These are phyloP conservation scores for Copsychus sechellarum DNA, from an alignment of 2,113 vertebrate genomes.

Conservation along the genomic window DNA sequence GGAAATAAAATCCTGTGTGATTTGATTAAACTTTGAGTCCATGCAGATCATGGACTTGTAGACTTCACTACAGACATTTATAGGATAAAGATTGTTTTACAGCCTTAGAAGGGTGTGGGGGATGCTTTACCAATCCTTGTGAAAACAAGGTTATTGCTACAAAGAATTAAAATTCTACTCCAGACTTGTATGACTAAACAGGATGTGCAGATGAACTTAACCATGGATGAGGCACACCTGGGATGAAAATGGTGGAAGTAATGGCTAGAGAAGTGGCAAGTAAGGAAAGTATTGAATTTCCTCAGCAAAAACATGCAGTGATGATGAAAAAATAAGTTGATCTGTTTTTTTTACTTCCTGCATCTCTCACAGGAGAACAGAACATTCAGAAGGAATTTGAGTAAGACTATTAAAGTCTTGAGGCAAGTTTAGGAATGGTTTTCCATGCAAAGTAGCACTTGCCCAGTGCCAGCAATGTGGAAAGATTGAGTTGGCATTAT, in stretches of 20 bases:
- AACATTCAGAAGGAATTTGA: background rate
- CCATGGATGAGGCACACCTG: accelerated
- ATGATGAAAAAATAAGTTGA: background rate
- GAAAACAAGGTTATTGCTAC: background rate
- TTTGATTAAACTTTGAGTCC: background rate
- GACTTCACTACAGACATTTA: background rate
- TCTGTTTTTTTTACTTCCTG: background rate
- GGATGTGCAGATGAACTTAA: background rate
- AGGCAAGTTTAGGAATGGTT: background rate
- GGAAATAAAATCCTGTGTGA: background rate
- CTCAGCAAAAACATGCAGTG: background rate
- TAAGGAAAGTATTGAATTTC: background rate
- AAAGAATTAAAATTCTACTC: background rate
- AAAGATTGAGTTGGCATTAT: background rate
- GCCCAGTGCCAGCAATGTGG: background rate
- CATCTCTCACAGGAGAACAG: background rate
- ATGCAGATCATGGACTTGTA: background rate
- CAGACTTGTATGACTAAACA: background rate
- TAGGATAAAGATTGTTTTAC: background rate
- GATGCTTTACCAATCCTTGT: background rate
- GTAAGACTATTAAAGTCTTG: background rate
- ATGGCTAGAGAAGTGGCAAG: background rate
- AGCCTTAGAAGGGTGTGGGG: background rate
- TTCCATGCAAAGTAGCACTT: background rate
- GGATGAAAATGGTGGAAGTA: background rate